phyloP scores from a whole-genome alignment of 1,140 invertebrate genomes.

The Dufourea novaeangliae region DNA sequence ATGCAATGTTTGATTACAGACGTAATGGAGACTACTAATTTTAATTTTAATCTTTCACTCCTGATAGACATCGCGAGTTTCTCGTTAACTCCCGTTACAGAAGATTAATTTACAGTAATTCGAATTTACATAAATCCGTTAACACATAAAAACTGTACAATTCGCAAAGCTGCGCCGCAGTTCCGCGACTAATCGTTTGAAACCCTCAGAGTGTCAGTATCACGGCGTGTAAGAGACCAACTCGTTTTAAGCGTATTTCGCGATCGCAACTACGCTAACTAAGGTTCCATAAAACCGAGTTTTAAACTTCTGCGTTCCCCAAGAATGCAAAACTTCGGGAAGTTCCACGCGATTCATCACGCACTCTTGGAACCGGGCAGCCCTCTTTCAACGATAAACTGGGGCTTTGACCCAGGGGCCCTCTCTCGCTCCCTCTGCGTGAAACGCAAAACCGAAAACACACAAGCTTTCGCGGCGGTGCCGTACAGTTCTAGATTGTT shows the following conservation, averaged over 20 bases:
- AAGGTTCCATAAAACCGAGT: constrained; percentile 29
- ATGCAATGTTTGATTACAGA: too few species aligned
- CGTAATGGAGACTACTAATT: too few species aligned
- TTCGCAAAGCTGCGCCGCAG: too few species aligned
- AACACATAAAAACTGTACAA: too few species aligned
- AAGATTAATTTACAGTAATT: too few species aligned
- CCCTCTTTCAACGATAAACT: constrained; percentile 18
- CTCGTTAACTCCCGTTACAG: too few species aligned
- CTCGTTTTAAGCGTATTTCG: background rate
- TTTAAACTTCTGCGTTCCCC: constrained; percentile 21
- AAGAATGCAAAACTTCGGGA: constrained; percentile 27
- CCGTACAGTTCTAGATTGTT: background rate
- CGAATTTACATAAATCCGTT: too few species aligned
- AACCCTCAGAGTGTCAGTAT: background rate
- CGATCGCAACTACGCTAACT: constrained; percentile 20
- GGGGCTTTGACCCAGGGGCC: constrained; percentile 14
- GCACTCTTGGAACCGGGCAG: background rate
- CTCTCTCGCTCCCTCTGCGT: background rate
- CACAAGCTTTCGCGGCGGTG: background rate
- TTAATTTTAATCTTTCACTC: too few species aligned
- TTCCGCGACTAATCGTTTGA: too few species aligned
- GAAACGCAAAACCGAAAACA: constrained; percentile 29
- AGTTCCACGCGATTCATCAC: constrained; percentile 37
- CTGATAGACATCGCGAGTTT: too few species aligned
- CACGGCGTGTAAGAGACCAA: background rate